phyloP scores from a whole-genome alignment of 1,140 invertebrate species.

The Lordiphosa mommai region DNA sequence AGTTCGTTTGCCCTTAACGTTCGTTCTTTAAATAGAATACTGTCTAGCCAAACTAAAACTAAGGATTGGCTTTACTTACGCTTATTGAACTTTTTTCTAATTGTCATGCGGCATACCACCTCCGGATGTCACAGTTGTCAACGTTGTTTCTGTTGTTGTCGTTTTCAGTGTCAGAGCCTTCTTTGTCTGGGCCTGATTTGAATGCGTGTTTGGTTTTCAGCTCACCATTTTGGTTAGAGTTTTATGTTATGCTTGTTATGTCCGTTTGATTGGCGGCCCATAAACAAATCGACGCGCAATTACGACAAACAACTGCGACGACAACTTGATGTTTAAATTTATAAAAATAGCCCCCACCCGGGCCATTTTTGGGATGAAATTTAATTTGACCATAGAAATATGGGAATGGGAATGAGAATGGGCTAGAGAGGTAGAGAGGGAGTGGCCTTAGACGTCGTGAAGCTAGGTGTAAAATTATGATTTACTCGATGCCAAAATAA shows the following conservation, averaged over 20 bases:
- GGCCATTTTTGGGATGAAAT: slow-evolving; percentile 33
- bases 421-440: not conserved
- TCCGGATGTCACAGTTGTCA: slow-evolving; percentile 53
- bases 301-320: slow-evolving; percentile 38
- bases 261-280: slow-evolving; percentile 58
- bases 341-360: slow-evolving; percentile 49
- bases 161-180: slow-evolving; percentile 29
- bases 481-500: slow-evolving; percentile 54
- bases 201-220: slow-evolving; percentile 57
- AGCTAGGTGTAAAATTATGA: slow-evolving; percentile 55
- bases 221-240: slow-evolving; percentile 45
- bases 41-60: slow-evolving; percentile 2
- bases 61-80: slow-evolving; percentile 11
- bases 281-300: slow-evolving; percentile 67
- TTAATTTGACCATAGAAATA: slow-evolving; percentile 23
- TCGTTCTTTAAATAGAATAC: not conserved
- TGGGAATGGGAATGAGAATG: slow-evolving; percentile 3
- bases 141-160: slow-evolving; percentile 30
- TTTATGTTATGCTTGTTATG: slow-evolving; percentile 32
- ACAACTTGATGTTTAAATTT: slow-evolving; percentile 33
- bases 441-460: slow-evolving; percentile 25
- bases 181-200: slow-evolving; percentile 51
- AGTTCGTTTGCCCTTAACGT: too few species aligned
- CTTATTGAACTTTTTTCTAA: slow-evolving; percentile 51
- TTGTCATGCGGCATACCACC: slow-evolving; percentile 60